These are phyloP conservation scores for Homalodisca vitripennis DNA, from an alignment of 1,140 invertebrate species.

Conservation along the genomic window DNA sequence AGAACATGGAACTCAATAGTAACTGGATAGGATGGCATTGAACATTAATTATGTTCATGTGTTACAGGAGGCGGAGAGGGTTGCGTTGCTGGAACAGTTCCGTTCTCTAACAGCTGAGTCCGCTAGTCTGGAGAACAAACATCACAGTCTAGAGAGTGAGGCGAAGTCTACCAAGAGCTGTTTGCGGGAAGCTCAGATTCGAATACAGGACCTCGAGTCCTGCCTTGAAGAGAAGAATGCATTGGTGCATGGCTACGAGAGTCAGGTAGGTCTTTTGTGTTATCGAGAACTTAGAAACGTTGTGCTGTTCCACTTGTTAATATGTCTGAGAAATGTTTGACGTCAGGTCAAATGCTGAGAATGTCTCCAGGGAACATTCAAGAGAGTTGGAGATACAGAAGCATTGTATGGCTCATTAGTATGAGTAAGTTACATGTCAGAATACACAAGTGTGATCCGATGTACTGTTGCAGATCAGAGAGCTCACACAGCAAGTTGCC, in stretches of 20 bases:
- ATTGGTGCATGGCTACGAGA: conserved; percentile 55
- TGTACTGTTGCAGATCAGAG: conserved; percentile 55
- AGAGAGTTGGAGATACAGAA: too few relatives aligned
- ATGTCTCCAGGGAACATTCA: too few relatives aligned
- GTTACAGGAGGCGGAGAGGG: conserved; percentile 64
- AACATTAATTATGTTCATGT: too few relatives aligned
- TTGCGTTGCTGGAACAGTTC: conserved; percentile 71
- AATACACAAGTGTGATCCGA: too few relatives aligned
- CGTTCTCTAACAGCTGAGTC: conserved; percentile 67
- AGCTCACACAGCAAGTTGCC: conserved; percentile 54
- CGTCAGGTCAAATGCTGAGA: too few relatives aligned
- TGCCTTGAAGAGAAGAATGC: conserved; percentile 53
- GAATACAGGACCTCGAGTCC: conserved; percentile 53
- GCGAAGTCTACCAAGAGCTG: conserved; percentile 59
- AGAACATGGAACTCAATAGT: too few relatives aligned
- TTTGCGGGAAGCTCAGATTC: conserved; percentile 53
- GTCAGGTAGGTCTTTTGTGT: conserved; percentile 54
- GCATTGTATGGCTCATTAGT: too few relatives aligned
- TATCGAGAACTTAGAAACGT: too few relatives aligned
- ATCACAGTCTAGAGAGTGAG: conserved; percentile 68
- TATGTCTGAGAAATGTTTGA: too few relatives aligned
- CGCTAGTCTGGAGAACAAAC: conserved; percentile 66
- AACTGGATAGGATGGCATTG: too few relatives aligned
- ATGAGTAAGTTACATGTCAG: too few relatives aligned
- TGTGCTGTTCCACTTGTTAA: too few relatives aligned